These are phyloP conservation scores for Dicaeum eximium DNA, from an alignment of 2,113 vertebrate genomes.

Conservation along the genomic window DNA sequence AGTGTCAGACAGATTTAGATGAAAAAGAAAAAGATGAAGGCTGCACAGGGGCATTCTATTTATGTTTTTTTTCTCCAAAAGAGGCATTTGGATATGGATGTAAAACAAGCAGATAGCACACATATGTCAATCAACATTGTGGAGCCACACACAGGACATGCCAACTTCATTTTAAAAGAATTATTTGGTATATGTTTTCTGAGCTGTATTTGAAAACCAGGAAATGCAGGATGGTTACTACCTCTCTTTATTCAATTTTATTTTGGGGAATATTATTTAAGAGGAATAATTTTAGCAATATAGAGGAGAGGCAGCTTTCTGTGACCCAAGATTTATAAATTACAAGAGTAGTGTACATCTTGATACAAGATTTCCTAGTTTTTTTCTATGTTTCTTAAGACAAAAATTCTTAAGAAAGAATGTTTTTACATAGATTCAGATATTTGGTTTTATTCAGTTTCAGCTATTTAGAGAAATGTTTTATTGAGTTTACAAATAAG, in stretches of 20 bases:
- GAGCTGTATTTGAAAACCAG: conserved; percentile 4
- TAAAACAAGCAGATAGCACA: background rate
- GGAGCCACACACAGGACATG: background rate
- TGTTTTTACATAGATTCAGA: conserved; percentile 41
- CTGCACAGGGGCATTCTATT: background rate
- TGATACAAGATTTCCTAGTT: background rate
- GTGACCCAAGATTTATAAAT: background rate
- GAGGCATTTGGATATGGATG: background rate
- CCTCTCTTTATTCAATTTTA: background rate
- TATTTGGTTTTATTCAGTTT: conserved; percentile 54
- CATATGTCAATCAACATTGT: background rate
- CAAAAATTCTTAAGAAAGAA: background rate
- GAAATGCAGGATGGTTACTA: background rate
- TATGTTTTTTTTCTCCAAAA: background rate
- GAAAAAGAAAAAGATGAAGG: background rate
- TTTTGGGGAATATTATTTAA: background rate
- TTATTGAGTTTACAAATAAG: conserved; percentile 73
- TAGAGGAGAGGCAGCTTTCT: background rate
- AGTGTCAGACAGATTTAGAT: background rate
- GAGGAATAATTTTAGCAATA: background rate
- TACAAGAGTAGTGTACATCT: background rate
- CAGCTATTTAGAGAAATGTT: conserved; percentile 61
- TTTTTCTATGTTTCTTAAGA: background rate
- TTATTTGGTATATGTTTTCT: background rate
- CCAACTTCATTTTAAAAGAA: background rate